A percentile compares a stretch with the other conserved stretches of the same genome.
Evolutionary conservation across 1,140 invertebrate genomes (phyloP).

Genomic region (Atta colombica): DNA sequence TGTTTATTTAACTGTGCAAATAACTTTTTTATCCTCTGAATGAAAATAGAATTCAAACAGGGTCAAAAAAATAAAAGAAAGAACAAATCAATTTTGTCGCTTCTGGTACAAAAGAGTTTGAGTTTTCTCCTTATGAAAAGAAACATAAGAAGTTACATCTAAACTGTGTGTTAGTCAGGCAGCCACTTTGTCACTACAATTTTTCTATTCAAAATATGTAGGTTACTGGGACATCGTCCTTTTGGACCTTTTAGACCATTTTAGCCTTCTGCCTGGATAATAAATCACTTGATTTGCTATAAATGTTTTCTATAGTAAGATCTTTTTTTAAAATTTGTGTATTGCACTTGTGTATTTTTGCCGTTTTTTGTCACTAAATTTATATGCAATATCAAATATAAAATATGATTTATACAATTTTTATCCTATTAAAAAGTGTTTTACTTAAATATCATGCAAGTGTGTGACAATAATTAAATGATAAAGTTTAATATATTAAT

Average conservation of each 20-base stretch:
- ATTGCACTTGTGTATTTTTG: background rate
- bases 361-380: background rate
- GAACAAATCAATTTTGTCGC: background rate
- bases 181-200: constrained; percentile 84
- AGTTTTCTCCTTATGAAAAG: constrained; percentile 57
- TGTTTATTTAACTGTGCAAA: background rate
- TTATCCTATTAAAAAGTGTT: background rate
- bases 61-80: background rate
- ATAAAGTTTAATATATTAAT: background rate
- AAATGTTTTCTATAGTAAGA: constrained; percentile 4
- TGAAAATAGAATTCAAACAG: background rate
- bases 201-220: constrained; percentile 86
- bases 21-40: background rate
- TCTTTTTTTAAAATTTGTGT: background rate
- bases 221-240: constrained; percentile 82
- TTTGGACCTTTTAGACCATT: constrained; percentile 76
- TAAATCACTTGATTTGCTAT: constrained; percentile 81
- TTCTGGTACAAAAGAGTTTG: background rate
- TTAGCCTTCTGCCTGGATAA: constrained; percentile 77
- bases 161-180: constrained; percentile 28
- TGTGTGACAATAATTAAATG: background rate
- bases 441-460: background rate
- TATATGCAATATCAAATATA: background rate
- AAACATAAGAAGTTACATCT: background rate
- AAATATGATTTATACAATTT: background rate